Evolutionary conservation across 2,113 vertebrate species (phyloP).

Genomic region (Tupaia tana): DNA sequence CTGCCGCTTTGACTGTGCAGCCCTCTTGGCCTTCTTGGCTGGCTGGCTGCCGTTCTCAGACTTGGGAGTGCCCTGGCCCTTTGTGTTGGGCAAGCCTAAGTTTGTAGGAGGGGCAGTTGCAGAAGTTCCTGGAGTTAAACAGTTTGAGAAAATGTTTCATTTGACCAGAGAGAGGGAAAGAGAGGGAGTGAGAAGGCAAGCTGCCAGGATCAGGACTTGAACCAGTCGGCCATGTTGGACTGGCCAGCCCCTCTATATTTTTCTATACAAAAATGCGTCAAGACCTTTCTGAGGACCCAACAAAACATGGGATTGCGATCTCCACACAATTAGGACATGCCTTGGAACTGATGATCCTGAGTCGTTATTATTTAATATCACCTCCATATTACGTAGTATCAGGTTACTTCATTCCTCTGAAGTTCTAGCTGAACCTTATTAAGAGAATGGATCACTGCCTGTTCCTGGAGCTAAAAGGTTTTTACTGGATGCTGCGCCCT

Average conservation of each 20-base stretch:
- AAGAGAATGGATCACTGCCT: not conserved
- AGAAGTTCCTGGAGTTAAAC: slow-evolving; percentile 54
- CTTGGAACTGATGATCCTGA: not conserved
- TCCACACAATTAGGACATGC: not conserved
- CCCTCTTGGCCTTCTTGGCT: slow-evolving; percentile 65
- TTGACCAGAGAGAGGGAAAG: too few species aligned
- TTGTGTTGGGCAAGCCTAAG: accelerated
- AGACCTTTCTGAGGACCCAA: too few species aligned
- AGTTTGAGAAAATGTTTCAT: slow-evolving; percentile 21
- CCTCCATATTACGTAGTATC: not conserved
- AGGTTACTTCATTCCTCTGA: not conserved
- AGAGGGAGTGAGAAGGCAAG: too few species aligned
- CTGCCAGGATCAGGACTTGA: too few species aligned
- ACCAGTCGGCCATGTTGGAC: too few species aligned
- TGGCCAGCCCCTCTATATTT: too few species aligned
- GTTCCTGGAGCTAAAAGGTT: not conserved
- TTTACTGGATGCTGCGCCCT: not conserved
- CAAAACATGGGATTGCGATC: not conserved
- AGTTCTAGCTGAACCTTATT: not conserved
- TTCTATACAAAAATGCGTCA: too few species aligned
- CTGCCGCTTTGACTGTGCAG: slow-evolving; percentile 61
- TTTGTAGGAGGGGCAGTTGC: slow-evolving; percentile 44
- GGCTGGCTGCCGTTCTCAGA: slow-evolving; percentile 68
- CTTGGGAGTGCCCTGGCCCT: slow-evolving; percentile 42
- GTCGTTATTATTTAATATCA: not conserved